Base-by-base conservation (phyloP, 2,113 vertebrate genomes). In the Hypomesus transpacificus region DNA sequence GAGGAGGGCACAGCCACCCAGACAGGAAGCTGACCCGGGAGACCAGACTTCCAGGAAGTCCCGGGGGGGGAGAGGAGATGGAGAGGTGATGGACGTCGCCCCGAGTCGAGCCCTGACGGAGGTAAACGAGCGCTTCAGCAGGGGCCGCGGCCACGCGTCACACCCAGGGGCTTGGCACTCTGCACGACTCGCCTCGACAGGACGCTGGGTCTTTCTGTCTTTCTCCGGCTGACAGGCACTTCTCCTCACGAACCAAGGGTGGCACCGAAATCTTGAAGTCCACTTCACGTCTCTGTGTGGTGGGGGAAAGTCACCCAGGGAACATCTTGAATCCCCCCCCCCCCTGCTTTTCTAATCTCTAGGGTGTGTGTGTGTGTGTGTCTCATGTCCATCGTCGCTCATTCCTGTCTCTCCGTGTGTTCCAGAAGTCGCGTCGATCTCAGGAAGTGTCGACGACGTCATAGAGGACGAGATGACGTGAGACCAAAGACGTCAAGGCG, bases 371-470 rank as follows among this genome's bases (percentile, higher is more conserved):
- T 61, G 14, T 56, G 53, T 56, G n/a, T 4, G 22, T 51, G 4
- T 14, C 57, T 13, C 28, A 11, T 22, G 14, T 13, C 20, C 28
- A 20, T 16, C 3, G 1, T 26, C 24, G 9, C 16, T 65, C 3
- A 7, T 24, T n/a, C 20, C 17, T 14, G 52, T 28, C 3, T 61
- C 3, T 22, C 7, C 24, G 52, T 61, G 22, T 70, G 14, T 69
- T 77, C 51, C 34, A 93, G 91, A 93, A 86, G 89, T 84, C 50
- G 90, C 90, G 31, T 93, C 91, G 3, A 91, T 92, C 84, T 93
- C 91, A 78, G 91, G 88, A 87, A 93, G 91, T 21, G 87, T 87
- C 14, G 91, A 93, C 58, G 91, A 91, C 62, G 82, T 84, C 66
- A 17, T 85, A 50, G 90, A 88, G 13, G 89, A 92, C 1, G 89